Percentiles rank a stretch among this genome's conserved stretches.
These are phyloP conservation scores for Natator depressus DNA, from an alignment of 2,113 vertebrate species.

Conservation along the genomic window DNA sequence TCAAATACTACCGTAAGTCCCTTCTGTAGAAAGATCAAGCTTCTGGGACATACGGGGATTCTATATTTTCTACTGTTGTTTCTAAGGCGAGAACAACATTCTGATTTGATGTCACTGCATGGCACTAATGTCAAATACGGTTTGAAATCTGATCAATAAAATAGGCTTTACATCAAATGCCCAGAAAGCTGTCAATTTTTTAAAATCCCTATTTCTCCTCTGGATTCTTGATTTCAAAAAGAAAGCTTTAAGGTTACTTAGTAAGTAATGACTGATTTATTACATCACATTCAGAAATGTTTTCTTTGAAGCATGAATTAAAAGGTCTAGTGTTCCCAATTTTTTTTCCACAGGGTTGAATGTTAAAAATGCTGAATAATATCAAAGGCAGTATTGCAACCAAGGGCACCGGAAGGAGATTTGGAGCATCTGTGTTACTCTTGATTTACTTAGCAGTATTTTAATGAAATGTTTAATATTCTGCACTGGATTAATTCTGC, in stretches of 20 bases:
- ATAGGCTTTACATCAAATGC: constrained; percentile 65
- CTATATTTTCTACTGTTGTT: constrained; percentile 39
- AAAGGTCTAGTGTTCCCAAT: constrained; percentile 60
- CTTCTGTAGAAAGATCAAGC: constrained; percentile 31
- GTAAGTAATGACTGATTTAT: constrained; percentile 80
- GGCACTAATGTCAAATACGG: constrained; percentile 47
- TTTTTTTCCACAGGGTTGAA: constrained; percentile 35
- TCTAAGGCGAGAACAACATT: constrained; percentile 58
- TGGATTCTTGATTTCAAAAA: constrained; percentile 68
- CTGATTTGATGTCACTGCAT: constrained; percentile 36
- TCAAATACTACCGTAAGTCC: neutral
- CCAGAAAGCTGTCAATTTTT: constrained; percentile 50
- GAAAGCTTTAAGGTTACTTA: constrained; percentile 77
- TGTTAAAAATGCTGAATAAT: constrained; percentile 32
- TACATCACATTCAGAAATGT: constrained; percentile 74
- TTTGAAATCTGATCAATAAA: constrained; percentile 74
- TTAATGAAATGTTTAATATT: constrained; percentile 39
- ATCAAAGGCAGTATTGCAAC: neutral
- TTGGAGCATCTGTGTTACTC: constrained; percentile 1
- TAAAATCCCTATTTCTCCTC: constrained; percentile 58
- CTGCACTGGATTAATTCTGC: neutral
- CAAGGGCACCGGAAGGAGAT: constrained; percentile 41
- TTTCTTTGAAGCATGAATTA: constrained; percentile 78
- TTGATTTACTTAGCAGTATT: constrained; percentile 27
- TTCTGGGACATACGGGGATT: constrained; percentile 46